Evolutionary conservation across 2,113 vertebrate genomes (phyloP), one percentile per base, ranked within the genome.

Genomic region (Athene cunicularia): DNA sequence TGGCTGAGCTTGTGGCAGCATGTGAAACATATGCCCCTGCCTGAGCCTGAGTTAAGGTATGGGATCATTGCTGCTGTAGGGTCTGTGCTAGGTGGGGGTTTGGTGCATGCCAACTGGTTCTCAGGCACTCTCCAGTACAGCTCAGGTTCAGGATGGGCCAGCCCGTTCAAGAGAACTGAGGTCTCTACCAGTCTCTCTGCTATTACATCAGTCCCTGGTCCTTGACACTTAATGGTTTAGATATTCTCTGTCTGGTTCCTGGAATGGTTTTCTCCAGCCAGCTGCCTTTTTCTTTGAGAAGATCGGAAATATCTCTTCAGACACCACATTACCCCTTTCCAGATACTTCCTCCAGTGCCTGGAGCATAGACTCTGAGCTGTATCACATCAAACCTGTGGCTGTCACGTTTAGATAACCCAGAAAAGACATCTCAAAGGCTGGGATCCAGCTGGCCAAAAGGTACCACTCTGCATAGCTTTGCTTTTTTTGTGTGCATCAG

Each of bases 41-140:
- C 27, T 8, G 47, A 62, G 53, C 39, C 12, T 3, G 3, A 64
- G 39, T 47, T 58, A 28, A 33, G 80, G 18, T 53, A 1, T 6
- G 53, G 26, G 45, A 10, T 26, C 30, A 1, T 4, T 28, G 21
- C 8, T 47, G 26, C 39, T 73, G 4, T 6, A 13, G 30, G 21
- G 28, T 13, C 21, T 47, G 11, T n/a, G 23, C 39, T 16, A 5
- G 55, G 14, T 30, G 7, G 6, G 23, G 53, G 8, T 28, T 56
- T 72, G 33, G 12, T 43, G 33, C 0, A 1, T 70, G 55, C 66
- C 55, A 35, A 18, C n/a, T 37, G 22, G 39, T 6, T 6, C 33
- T 26, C 3, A 12, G 49, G 8, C 30, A 11, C 3, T 7, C 41
- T 79, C 6, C 0, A 0, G 14, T 47, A 45, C 22, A 47, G 18